phyloP scores from a whole-genome alignment of 2,113 vertebrate species.

The Talpa occidentalis region DNA sequence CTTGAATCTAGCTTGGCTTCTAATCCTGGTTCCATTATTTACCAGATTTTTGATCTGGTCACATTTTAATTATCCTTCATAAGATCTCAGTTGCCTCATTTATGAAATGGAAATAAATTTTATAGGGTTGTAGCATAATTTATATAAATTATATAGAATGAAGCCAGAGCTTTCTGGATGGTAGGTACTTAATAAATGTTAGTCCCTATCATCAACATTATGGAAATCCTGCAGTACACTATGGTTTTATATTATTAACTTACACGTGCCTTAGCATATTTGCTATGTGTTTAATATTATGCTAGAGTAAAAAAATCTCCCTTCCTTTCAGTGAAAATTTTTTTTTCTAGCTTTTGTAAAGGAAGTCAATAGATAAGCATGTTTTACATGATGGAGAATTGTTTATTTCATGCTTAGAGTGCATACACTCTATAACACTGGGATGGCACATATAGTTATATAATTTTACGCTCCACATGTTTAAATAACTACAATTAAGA shows the following conservation, averaged over 20 bases:
- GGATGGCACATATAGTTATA: background rate
- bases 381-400: background rate
- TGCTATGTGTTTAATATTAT: background rate
- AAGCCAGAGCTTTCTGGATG: background rate
- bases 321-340: background rate
- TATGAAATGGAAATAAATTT: background rate
- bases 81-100: slow-evolving; percentile 20
- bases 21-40: background rate
- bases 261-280: slow-evolving; percentile 5
- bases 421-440: background rate
- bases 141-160: background rate
- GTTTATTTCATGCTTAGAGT: slow-evolving; percentile 25
- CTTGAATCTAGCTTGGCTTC: background rate
- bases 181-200: background rate
- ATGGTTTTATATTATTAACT: background rate
- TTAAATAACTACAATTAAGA: slow-evolving; percentile 77
- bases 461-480: slow-evolving; percentile 49
- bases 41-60: background rate
- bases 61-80: slow-evolving; percentile 38
- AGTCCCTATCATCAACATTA: background rate
- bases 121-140: background rate
- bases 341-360: background rate
- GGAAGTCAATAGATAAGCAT: background rate
- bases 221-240: background rate
- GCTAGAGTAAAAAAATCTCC: background rate